Conservation (phyloP, 2,888 invertebrate genomes). For the Xylophagus ater region DNA sequence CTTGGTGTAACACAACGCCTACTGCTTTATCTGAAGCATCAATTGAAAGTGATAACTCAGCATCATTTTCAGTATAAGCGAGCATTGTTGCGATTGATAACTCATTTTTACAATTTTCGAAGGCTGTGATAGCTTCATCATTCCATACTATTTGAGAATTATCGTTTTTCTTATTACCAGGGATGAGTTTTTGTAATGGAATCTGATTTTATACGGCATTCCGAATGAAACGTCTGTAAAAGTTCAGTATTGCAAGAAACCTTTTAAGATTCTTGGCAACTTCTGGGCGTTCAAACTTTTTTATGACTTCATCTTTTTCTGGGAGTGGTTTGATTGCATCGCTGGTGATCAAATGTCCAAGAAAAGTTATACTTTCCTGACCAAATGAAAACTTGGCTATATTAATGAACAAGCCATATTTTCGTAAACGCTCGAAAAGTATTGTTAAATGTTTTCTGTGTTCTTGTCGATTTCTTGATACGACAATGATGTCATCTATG, state of each 20-base stretch:
- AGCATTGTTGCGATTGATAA: constrained; percentile 18
- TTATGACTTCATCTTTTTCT: constrained; percentile 13
- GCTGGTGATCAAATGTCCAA: constrained; percentile 13
- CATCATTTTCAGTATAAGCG: constrained; percentile 25
- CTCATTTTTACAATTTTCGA: not conserved
- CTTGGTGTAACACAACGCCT: constrained; percentile 31
- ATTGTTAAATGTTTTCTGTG: constrained; percentile 18
- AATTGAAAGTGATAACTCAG: constrained; percentile 18
- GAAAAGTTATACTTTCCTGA: constrained; percentile 12
- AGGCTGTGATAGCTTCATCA: not conserved
- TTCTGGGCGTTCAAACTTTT: constrained; percentile 13
- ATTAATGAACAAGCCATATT: constrained; percentile 21
- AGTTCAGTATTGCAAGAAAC: constrained; percentile 18
- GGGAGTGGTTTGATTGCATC: constrained; percentile 2
- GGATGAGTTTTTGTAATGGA: constrained; percentile 9
- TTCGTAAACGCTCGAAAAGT: constrained; percentile 19
- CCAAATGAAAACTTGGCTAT: constrained; percentile 16
- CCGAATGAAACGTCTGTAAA: constrained; percentile 9
- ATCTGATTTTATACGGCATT: constrained; percentile 9
- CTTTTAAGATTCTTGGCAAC: constrained; percentile 16
- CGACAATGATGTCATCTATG: constrained; percentile 24
- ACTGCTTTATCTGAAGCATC: constrained; percentile 30
- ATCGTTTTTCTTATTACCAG: constrained; percentile 13
- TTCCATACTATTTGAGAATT: not conserved
- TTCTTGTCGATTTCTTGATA: constrained; percentile 17